Base-by-base conservation (phyloP, 2,113 vertebrate genomes). In the human (Homo sapiens) region DNA sequence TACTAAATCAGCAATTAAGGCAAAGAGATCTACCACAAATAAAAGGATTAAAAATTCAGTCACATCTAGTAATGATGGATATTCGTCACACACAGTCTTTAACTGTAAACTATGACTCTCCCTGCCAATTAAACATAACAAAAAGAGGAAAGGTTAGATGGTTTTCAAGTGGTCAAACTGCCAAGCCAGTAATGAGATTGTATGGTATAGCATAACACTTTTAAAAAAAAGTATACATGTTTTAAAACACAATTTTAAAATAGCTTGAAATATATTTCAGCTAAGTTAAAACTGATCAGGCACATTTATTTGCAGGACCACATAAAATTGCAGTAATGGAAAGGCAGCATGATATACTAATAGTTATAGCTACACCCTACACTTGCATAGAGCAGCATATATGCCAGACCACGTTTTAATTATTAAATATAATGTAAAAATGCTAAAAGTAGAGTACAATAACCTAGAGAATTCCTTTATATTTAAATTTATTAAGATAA, bases 1-100 rank as follows among this genome's bases (percentile, higher is more conserved):
- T 91, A 88, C 64, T 89, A 94, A 96, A 79, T 93, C 91, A 96
- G 52, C 85, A 97, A 94, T 97, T 97, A 96, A 94, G 40, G 1
- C 12, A 96, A 59, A 73, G 59, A 90, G 73, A 79, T 85, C 78
- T 90, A 97, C 35, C 81, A 25, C 78, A 97, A 96, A 96, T 93
- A 93, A 93, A 96, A 86, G 35, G 38, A 23, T 78, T 96, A 97
- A 86, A 55, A 55, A 55, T 55, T 97, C 45, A 95, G 81, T 86
- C 81, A 91, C 20, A 85, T 88, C 13, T 92, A 95, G 52, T 93
- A 92, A 93, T 96, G 93, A 97, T 93, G 32, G 76, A 83, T 94
- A 88, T 96, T 94, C 89, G 90, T 97, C 94, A 96, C 57, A 70
- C 20, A 18, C 4, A 68, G 25, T 40, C 72, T 92, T 96, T 81